Percentiles rank a stretch among this genome's conserved stretches.
Conservation (phyloP, 2,113 vertebrate species). For the Campylorhamphus procurvoides region DNA sequence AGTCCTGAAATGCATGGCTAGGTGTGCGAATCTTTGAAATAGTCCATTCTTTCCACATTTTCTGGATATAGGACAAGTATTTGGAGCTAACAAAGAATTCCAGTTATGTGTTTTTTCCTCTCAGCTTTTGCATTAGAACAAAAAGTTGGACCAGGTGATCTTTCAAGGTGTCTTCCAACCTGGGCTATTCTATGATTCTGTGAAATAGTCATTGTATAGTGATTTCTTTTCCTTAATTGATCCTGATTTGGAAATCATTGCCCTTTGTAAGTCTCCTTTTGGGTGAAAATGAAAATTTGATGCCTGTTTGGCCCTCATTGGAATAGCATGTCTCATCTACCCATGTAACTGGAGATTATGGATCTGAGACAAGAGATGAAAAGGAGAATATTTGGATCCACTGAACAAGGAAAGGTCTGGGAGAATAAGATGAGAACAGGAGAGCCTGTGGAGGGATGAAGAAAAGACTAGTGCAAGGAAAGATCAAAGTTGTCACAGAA, state of each 20-base stretch:
- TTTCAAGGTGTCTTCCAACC: neutral
- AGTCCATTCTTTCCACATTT: neutral
- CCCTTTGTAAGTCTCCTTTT: neutral
- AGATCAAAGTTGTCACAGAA: neutral
- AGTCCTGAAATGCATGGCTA: neutral
- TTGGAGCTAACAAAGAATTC: neutral
- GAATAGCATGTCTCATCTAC: neutral
- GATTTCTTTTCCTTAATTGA: neutral
- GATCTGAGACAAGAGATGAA: neutral
- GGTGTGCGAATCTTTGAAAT: neutral
- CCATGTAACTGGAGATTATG: neutral
- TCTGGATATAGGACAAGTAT: neutral
- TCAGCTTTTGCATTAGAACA: neutral
- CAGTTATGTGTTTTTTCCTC: neutral
- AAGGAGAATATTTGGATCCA: neutral
- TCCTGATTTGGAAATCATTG: neutral
- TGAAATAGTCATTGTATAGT: neutral
- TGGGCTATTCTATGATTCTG: neutral
- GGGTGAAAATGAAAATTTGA: neutral
- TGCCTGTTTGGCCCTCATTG: neutral
- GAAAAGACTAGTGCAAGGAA: neutral
- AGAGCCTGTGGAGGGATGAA: neutral
- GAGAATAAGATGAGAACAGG: neutral
- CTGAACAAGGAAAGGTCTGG: neutral
- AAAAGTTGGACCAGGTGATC: neutral